phyloP scores from a whole-genome alignment of 2,888 invertebrate genomes.

The Masnerella sp. region DNA sequence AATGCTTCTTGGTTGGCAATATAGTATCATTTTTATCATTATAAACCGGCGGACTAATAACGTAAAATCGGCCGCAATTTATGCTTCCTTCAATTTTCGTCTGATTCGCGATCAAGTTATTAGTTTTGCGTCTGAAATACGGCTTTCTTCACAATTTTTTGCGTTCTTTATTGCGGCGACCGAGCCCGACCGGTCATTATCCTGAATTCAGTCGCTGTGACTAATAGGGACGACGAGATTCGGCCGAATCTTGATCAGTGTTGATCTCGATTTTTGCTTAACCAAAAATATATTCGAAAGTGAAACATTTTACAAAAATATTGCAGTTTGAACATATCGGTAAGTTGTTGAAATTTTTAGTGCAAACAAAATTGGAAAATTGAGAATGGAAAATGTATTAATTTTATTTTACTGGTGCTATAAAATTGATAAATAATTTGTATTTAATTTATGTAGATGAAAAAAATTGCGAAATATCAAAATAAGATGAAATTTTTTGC shows the following conservation, averaged over 20 bases:
- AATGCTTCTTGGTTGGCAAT: constrained; percentile 32
- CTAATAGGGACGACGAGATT: constrained; percentile 61
- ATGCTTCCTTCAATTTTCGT: constrained; percentile 53
- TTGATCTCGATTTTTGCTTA: not conserved
- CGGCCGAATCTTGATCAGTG: constrained; percentile 13
- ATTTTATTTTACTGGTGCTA: too few species aligned
- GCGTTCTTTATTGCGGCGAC: constrained; percentile 55
- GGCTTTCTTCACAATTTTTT: constrained; percentile 59
- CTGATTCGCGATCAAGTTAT: constrained; percentile 51
- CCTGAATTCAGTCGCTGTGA: constrained; percentile 61
- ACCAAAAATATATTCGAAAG: too few species aligned
- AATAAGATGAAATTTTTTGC: too few species aligned
- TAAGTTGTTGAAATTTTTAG: too few species aligned
- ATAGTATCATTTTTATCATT: constrained; percentile 58
- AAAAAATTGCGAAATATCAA: too few species aligned
- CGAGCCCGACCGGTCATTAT: constrained; percentile 58
- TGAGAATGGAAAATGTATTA: too few species aligned
- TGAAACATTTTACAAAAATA: too few species aligned
- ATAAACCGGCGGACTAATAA: constrained; percentile 49
- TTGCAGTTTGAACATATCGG: too few species aligned
- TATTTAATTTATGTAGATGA: too few species aligned
- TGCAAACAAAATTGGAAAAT: too few species aligned
- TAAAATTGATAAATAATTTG: too few species aligned
- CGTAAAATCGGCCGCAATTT: constrained; percentile 53
- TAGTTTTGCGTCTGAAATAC: constrained; percentile 46